Percentiles rank a stretch among this genome's conserved stretches.
Conservation (phyloP, 1,140 invertebrate genomes). For the Tetranychus urticae region DNA sequence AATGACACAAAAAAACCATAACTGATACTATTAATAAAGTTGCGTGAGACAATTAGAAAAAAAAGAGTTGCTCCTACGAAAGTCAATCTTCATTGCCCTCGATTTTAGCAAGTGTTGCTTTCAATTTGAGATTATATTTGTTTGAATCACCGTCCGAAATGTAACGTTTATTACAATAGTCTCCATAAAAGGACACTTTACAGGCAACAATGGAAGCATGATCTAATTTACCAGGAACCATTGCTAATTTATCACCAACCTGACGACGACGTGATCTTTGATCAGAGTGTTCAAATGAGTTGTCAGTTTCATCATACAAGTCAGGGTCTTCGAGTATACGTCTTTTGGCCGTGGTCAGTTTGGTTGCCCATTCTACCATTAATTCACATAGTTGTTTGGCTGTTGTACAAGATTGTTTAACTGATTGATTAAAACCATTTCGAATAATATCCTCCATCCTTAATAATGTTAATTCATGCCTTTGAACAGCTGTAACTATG, state of each 20-base stretch:
- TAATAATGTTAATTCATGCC: slow-evolving; percentile 50
- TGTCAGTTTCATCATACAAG: slow-evolving; percentile 36
- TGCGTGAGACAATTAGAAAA: too few species aligned
- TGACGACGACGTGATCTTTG: slow-evolving; percentile 34
- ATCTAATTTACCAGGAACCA: slow-evolving; percentile 73
- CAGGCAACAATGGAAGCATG: slow-evolving; percentile 39
- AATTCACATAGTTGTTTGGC: slow-evolving; percentile 42
- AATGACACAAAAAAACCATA: too few species aligned
- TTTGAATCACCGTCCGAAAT: neutral
- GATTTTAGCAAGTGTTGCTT: slow-evolving; percentile 7
- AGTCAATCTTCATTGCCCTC: slow-evolving; percentile 4
- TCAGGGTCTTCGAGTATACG: slow-evolving; percentile 53
- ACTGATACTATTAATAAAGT: too few species aligned
- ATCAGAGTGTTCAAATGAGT: slow-evolving; percentile 21
- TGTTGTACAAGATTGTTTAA: slow-evolving; percentile 22
- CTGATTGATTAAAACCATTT: slow-evolving; percentile 34
- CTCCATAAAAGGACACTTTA: slow-evolving; percentile 8
- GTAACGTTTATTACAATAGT: neutral
- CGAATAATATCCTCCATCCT: slow-evolving; percentile 53
- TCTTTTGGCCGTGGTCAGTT: slow-evolving; percentile 43
- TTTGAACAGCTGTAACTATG: slow-evolving; percentile 46
- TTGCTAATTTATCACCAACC: slow-evolving; percentile 40
- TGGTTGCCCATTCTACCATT: slow-evolving; percentile 43
- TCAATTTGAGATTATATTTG: slow-evolving; percentile 6
- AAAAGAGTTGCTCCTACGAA: too few species aligned